These are phyloP conservation scores for Clarias pachynema DNA, from an alignment of 2,797 vertebrate species.

Conservation along the genomic window DNA sequence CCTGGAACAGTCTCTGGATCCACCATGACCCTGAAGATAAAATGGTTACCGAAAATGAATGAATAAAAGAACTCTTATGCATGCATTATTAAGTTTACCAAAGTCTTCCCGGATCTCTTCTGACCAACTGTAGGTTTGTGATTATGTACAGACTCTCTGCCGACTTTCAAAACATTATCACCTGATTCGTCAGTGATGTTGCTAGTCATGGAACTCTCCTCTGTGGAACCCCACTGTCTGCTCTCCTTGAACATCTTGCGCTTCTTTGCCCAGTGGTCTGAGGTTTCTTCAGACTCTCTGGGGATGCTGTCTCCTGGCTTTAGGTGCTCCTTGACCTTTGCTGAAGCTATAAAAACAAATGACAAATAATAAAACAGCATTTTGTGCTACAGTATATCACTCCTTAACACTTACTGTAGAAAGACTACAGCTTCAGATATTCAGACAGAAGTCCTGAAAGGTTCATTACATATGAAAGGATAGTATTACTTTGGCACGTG, in stretches of 20 bases:
- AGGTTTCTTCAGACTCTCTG: constrained; percentile 74
- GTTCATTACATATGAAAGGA: neutral
- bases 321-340: constrained; percentile 70
- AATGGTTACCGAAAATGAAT: constrained; percentile 12
- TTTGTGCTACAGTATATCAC: neutral
- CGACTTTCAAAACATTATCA: constrained; percentile 53
- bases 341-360: constrained; percentile 55
- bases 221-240: constrained; percentile 82
- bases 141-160: neutral
- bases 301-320: constrained; percentile 64
- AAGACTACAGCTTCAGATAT: neutral
- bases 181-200: constrained; percentile 86
- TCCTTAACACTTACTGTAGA: neutral
- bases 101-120: neutral
- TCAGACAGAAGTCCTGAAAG: neutral
- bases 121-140: neutral
- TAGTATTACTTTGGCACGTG: constrained; percentile 52
- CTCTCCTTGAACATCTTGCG: constrained; percentile 84
- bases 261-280: constrained; percentile 82
- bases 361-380: neutral
- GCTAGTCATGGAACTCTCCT: constrained; percentile 82
- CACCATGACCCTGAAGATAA: neutral
- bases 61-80: constrained; percentile 5
- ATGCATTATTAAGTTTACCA: constrained; percentile 9
- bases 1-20: constrained; percentile 5